Conservation (phyloP, 1,140 invertebrate genomes). For the Cotesia chilonis region DNA sequence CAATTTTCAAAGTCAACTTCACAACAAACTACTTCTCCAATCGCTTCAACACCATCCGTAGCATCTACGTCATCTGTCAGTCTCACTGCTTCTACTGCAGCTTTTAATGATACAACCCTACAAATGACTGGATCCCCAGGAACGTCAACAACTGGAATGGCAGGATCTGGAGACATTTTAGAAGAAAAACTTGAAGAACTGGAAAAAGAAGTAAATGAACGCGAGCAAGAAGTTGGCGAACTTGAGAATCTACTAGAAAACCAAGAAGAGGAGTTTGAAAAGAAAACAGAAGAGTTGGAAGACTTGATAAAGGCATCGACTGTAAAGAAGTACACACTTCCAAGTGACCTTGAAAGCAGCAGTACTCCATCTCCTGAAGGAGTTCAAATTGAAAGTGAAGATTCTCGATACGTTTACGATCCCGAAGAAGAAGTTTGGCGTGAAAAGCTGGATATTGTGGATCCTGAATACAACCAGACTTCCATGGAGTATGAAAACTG, state of each 20-base stretch:
- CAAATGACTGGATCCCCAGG: not conserved
- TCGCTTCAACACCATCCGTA: no score
- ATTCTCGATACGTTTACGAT: conserved; percentile 35
- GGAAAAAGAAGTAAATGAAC: not conserved
- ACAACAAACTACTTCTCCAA: no score
- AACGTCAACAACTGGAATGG: not conserved
- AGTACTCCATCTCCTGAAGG: no score
- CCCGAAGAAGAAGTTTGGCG: conserved; percentile 41
- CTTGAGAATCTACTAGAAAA: not conserved
- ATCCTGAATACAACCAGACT: not conserved
- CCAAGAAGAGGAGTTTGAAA: conserved; percentile 9
- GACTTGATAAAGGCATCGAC: no score
- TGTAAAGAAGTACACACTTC: not conserved
- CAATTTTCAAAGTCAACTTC: no score
- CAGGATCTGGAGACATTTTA: not conserved
- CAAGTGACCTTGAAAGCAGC: no score
- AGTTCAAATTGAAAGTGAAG: not conserved
- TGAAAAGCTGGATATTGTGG: conserved; percentile 20
- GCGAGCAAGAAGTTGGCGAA: not conserved
- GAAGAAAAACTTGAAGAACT: not conserved
- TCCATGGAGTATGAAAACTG: conserved; percentile 13
- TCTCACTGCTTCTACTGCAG: no score
- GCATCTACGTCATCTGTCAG: no score
- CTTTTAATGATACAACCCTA: no score
- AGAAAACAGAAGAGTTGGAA: not conserved